Percentiles rank a stretch among this genome's conserved stretches.
These are phyloP conservation scores for Miichthys miiuy DNA, from an alignment of 2,797 vertebrate species.

Conservation along the genomic window DNA sequence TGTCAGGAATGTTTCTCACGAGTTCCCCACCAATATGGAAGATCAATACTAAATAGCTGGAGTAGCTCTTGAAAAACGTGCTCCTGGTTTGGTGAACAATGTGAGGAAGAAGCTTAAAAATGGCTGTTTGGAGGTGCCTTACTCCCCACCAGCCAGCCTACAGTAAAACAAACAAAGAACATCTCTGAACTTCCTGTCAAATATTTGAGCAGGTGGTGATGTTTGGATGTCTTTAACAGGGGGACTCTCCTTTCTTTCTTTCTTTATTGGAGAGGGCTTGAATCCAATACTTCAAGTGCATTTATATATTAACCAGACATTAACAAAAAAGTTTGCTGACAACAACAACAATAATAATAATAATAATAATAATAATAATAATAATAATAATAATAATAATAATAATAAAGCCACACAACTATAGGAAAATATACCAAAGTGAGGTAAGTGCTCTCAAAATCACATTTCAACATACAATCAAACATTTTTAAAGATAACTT, in stretches of 20 bases:
- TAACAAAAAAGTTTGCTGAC: not conserved
- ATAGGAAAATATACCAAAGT: not conserved
- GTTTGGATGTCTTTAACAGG: constrained; percentile 13
- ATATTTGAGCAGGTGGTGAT: constrained; percentile 47
- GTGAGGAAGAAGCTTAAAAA: not conserved
- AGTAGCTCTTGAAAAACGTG: not conserved
- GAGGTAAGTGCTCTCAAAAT: not conserved
- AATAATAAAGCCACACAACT: not conserved
- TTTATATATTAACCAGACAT: not conserved
- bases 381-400: no score
- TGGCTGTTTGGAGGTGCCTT: not conserved
- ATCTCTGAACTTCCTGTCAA: constrained; percentile 26
- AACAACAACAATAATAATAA: not conserved
- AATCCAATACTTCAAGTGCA: not conserved
- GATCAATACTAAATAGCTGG: not conserved
- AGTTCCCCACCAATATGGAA: not conserved
- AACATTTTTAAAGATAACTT: not conserved
- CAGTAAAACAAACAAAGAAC: constrained; percentile 41
- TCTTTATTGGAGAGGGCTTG: no score
- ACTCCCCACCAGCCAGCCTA: constrained; percentile 5
- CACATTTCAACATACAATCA: not conserved
- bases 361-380: no score
- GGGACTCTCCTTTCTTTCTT: not conserved
- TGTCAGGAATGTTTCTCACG: not conserved
- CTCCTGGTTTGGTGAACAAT: constrained; percentile 1